Percentiles rank a stretch among this genome's conserved stretches.
phyloP scores from a whole-genome alignment of 2,888 invertebrate species.

The Neocrepidodera transversa region DNA sequence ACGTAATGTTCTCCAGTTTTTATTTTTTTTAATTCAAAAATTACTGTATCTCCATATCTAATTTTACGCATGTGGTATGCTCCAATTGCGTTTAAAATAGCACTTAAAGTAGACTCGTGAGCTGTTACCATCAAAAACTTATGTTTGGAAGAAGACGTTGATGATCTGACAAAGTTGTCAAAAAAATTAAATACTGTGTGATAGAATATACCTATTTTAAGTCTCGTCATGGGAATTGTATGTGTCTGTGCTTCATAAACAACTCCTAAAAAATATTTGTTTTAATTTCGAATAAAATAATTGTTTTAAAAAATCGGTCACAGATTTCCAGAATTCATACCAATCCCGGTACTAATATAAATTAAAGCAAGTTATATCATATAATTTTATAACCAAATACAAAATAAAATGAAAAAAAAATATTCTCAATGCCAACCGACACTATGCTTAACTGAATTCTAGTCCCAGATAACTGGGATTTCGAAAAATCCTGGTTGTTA shows the following conservation, averaged over 20 bases:
- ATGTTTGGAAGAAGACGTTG: constrained; percentile 44
- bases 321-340: too few species aligned
- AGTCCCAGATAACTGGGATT: too few species aligned
- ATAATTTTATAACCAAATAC: too few species aligned
- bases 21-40: constrained; percentile 71
- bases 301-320: background rate
- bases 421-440: too few species aligned
- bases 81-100: constrained; percentile 73
- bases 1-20: constrained; percentile 40
- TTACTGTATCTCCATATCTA: constrained; percentile 71
- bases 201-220: constrained; percentile 70
- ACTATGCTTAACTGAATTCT: too few species aligned
- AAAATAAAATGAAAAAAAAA: too few species aligned
- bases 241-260: constrained; percentile 58
- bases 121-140: constrained; percentile 78
- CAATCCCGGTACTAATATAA: too few species aligned
- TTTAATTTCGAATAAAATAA: constrained; percentile 62
- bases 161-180: constrained; percentile 47
- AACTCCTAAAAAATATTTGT: background rate
- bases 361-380: too few species aligned
- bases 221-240: constrained; percentile 63
- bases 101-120: constrained; percentile 82
- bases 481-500: too few species aligned
- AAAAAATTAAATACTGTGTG: constrained; percentile 73
- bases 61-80: constrained; percentile 73